A percentile compares a stretch with the other conserved stretches of the same genome.
Evolutionary conservation across 2,113 vertebrate genomes (phyloP).

Genomic region (Sphaerodactylus townsendi): DNA sequence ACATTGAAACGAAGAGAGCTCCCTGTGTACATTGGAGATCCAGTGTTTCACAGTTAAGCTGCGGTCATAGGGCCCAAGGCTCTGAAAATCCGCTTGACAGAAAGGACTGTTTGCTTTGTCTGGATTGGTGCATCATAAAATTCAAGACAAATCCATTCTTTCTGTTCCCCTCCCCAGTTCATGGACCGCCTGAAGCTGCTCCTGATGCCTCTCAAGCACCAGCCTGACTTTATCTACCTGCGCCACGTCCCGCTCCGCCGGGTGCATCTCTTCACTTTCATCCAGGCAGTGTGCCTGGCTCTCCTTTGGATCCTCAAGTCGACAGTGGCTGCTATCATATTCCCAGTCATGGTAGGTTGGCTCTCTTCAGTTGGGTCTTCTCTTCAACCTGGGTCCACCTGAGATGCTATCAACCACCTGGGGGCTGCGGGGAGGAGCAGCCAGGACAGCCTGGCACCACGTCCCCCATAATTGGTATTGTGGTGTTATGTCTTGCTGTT

Average conservation of each 20-base stretch:
- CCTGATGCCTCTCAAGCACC: constrained; percentile 97
- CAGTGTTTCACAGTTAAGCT: no score
- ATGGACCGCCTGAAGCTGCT: constrained; percentile 97
- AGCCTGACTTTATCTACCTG: constrained; percentile 96
- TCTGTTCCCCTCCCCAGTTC: constrained; percentile 75
- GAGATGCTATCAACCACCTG: neutral
- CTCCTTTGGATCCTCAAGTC: constrained; percentile 98
- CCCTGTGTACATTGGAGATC: no score
- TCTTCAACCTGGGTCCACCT: neutral
- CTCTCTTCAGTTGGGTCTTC: accelerated
- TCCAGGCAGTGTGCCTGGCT: constrained; percentile 92
- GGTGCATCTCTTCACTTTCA: constrained; percentile 96
- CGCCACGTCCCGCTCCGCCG: constrained; percentile 93
- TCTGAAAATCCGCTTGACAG: neutral
- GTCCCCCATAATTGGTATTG: neutral
- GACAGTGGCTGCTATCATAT: constrained; percentile 96
- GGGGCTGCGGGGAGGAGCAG: no score
- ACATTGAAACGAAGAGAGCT: neutral
- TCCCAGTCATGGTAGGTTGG: constrained; percentile 92
- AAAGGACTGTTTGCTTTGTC: accelerated
- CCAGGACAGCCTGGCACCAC: no score
- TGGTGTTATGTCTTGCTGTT: no score
- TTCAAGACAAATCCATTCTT: neutral
- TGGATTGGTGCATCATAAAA: neutral
- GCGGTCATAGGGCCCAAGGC: neutral